Evolutionary conservation across 2,797 vertebrate genomes (phyloP), one percentile per base, ranked within the genome.

Genomic region (Macropodus opercularis): DNA sequence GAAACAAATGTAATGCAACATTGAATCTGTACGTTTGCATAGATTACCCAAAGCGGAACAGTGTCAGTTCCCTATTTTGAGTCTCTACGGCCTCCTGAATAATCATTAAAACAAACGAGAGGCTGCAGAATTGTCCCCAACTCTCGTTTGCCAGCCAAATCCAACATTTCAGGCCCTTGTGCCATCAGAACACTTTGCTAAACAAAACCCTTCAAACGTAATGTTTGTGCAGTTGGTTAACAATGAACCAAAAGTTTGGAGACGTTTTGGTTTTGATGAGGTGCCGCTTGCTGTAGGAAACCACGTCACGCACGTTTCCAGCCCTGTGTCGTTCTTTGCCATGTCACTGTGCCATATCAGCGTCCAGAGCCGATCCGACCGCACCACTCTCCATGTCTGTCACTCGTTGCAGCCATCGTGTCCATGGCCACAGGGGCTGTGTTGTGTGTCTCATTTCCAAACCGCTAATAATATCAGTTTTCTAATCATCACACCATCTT

Each of bases 1-100:
- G 19, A 67, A 61, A 36, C 55, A 79, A 68, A 57, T 12, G 42
- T 72, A 60, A 56, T 52, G 59, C 68, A 66, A 52, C 47, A 62
- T 75, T 18, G 27, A 50, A 44, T 43, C n/a, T 55, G 54, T 52
- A 34, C 19, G 27, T 59, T 67, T 40, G 36, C 57, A 56, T 63
- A 55, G 35, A 18, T 31, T 39, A 60, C 41, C 26, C 41, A 19
- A 38, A 48, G 9, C 57, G 53, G 47, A 29, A 36, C 27, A 43
- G 34, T 68, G 41, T 74, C 61, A 62, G 55, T 69, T 60, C 55
- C 35, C 43, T 23, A 27, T 61, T 50, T 50, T 17, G 38, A 62
- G 61, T 54, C 39, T 60, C 44, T 11, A 11, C 19, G 2, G 41
- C 51, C 58, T 74, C 9, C 5, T 69, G 46, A 71, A 51, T 69